phyloP scores from a whole-genome alignment of 2,113 vertebrate species.

The Oreochromis niloticus region DNA sequence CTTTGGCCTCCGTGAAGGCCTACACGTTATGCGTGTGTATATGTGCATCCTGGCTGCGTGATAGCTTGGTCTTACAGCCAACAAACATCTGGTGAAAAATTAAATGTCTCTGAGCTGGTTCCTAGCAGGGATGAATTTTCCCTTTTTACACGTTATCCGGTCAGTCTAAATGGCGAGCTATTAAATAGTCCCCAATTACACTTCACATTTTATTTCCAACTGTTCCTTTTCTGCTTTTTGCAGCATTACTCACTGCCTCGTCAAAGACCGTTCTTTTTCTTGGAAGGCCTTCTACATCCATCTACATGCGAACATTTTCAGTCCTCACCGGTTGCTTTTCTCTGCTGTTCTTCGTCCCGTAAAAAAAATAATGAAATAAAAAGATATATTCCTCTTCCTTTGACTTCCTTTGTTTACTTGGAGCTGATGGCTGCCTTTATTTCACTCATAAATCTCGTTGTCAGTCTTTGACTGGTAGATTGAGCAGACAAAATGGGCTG shows the following conservation, averaged over 20 bases:
- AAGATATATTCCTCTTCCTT: conserved; percentile 27
- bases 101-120: conserved; percentile 2
- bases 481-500: conserved; percentile 57
- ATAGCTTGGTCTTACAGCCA: neutral
- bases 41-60: neutral
- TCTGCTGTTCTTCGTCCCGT: neutral
- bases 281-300: neutral
- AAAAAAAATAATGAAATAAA: conserved; percentile 13
- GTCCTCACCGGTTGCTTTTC: neutral
- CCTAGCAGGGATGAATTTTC: conserved; percentile 8
- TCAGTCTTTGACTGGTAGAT: conserved; percentile 53
- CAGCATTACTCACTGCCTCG: neutral
- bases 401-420: conserved; percentile 47
- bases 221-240: conserved; percentile 6
- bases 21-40: neutral
- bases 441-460: conserved; percentile 62
- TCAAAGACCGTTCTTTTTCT: neutral
- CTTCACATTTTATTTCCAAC: conserved; percentile 5
- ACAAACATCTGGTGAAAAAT: conserved; percentile 4
- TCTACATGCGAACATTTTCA: neutral
- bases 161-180: conserved; percentile 6
- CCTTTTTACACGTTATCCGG: conserved; percentile 21
- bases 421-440: conserved; percentile 45
- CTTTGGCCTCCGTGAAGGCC: conserved; percentile 3
- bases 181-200: conserved; percentile 5